Percentiles rank a stretch among this genome's conserved stretches.
These are phyloP conservation scores for Myotis lucifugus DNA, from an alignment of 2,113 vertebrate species.

Conservation along the genomic window DNA sequence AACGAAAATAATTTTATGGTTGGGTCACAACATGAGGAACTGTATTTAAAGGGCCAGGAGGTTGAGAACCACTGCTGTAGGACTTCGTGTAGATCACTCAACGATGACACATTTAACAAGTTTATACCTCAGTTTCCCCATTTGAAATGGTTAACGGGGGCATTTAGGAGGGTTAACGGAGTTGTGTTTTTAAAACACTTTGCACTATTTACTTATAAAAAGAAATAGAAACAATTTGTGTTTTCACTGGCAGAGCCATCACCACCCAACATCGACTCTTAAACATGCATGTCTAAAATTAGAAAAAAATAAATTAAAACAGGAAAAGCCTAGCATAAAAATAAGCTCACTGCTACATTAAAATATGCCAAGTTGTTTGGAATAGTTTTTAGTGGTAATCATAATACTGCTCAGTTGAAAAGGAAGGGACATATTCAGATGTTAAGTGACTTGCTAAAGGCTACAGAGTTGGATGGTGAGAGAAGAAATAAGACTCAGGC, in stretches of 20 bases:
- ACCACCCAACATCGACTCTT: neutral
- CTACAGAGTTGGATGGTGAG: neutral
- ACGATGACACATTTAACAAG: neutral
- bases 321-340: neutral
- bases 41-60: no score
- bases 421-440: conserved; percentile 41
- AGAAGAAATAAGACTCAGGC: conserved; percentile 34
- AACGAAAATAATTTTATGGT: no score
- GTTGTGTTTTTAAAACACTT: neutral
- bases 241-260: neutral
- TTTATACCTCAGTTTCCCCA: neutral
- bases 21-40: no score
- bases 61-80: neutral
- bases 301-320: conserved; percentile 45
- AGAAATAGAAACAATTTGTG: conserved; percentile 31
- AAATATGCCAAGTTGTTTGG: conserved; percentile 13
- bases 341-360: neutral
- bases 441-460: conserved; percentile 39
- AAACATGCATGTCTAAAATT: conserved; percentile 6
- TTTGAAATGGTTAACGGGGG: neutral
- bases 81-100: neutral
- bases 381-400: neutral
- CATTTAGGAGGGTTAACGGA: neutral
- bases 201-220: neutral
- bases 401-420: neutral